Conservation (phyloP, 2,888 invertebrate genomes). For the Fabriciana adippe region DNA sequence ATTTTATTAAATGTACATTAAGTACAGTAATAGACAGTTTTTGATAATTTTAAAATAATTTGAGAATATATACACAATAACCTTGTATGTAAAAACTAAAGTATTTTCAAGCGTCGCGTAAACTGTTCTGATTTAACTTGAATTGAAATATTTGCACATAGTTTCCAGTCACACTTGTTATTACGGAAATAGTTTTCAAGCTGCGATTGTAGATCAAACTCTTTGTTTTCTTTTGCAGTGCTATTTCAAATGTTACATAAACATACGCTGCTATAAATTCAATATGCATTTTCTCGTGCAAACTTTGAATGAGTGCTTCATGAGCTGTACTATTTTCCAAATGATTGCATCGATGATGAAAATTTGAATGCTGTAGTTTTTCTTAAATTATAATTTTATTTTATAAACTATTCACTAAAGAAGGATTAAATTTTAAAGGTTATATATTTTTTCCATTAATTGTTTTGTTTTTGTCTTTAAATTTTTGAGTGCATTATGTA, state of each 20-base stretch:
- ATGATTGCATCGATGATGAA: constrained; percentile 5
- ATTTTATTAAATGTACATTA: too few relatives aligned
- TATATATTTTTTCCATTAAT: too few relatives aligned
- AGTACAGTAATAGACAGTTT: too few relatives aligned
- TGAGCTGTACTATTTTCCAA: constrained; percentile 3
- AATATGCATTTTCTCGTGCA: constrained; percentile 22
- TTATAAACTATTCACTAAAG: too few relatives aligned
- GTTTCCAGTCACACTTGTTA: constrained; percentile 50
- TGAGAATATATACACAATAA: too few relatives aligned
- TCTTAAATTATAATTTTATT: background rate
- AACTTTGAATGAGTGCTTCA: constrained; percentile 38
- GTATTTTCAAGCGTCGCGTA: background rate
- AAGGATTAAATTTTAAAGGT: too few relatives aligned
- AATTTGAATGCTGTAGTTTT: background rate
- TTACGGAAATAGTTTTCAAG: constrained; percentile 70
- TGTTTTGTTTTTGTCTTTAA: too few relatives aligned
- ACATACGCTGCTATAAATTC: constrained; percentile 23
- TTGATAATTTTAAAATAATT: too few relatives aligned
- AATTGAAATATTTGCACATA: constrained; percentile 17
- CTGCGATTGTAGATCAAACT: constrained; percentile 58
- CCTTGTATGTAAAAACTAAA: background rate
- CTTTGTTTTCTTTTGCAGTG: constrained; percentile 60
- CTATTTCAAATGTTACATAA: constrained; percentile 45
- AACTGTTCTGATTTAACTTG: background rate
- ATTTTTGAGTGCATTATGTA: too few relatives aligned